Evolutionary conservation across 2,888 invertebrate genomes (phyloP).

Genomic region (Pogonocherus hispidulus): DNA sequence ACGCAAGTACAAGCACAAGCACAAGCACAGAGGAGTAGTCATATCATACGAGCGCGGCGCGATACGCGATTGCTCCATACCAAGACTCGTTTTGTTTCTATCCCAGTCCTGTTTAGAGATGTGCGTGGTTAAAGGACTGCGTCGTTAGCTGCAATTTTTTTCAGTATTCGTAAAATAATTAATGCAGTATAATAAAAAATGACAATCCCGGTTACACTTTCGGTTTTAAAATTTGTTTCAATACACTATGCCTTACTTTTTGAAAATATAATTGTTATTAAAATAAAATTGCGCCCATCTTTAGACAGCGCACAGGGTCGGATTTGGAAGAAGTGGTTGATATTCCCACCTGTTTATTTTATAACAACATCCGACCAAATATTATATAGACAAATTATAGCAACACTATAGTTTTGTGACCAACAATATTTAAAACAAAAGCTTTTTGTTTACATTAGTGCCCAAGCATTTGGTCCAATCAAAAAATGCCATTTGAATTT

Average conservation of each 20-base stretch:
- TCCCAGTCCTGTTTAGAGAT: conserved; percentile 61
- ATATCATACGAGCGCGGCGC: no score
- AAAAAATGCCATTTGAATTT: no score
- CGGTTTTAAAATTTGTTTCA: not conserved
- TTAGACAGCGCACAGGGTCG: conserved; percentile 11
- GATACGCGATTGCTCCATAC: no score
- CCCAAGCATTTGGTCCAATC: no score
- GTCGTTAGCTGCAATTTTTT: conserved; percentile 33
- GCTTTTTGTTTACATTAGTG: no score
- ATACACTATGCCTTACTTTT: not conserved
- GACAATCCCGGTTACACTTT: not conserved
- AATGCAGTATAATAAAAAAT: not conserved
- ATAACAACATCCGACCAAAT: no score
- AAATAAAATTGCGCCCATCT: conserved; percentile 5
- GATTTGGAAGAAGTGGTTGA: not conserved
- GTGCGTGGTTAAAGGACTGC: conserved; percentile 42
- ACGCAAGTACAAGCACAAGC: no score
- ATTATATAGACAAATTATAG: no score
- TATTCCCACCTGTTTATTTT: no score
- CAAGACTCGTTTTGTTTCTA: conserved; percentile 10
- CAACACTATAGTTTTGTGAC: no score
- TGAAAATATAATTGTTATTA: not conserved
- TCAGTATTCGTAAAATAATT: conserved; percentile 10
- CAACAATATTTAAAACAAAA: no score
- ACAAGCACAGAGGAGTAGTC: no score